These are phyloP conservation scores for Ectemnius continuus DNA, from an alignment of 2,888 invertebrate species.

Conservation along the genomic window DNA sequence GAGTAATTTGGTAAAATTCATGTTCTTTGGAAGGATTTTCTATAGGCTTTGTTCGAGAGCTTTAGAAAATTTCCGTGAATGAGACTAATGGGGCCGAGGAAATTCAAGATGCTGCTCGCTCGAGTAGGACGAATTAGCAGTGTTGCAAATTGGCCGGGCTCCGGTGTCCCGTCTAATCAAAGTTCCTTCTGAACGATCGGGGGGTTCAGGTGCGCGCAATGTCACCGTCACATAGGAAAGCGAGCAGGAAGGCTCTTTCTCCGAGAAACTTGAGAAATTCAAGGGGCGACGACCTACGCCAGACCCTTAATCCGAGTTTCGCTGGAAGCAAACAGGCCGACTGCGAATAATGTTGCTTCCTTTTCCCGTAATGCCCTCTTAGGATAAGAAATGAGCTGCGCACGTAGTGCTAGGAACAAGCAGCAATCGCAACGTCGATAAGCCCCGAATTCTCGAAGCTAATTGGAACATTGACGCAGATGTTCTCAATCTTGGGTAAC, in stretches of 20 bases:
- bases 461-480: no score
- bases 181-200: conserved; percentile 3
- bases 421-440: no score
- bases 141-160: background rate
- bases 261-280: background rate
- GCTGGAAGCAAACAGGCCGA: background rate
- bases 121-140: background rate
- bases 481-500: no score
- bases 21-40: no score
- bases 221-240: background rate
- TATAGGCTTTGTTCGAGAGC: no score
- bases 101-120: background rate
- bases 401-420: no score
- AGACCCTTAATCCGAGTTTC: background rate
- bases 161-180: conserved; percentile 3
- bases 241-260: background rate
- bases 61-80: no score
- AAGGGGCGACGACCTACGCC: background rate
- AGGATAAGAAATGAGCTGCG: background rate
- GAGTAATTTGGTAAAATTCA: no score
- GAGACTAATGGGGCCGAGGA: background rate
- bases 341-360: conserved; percentile 1
- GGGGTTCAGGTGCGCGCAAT: conserved; percentile 2
- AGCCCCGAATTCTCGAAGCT: no score
- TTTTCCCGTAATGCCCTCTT: background rate